These are phyloP conservation scores for Neogobius melanostomus DNA, from an alignment of 2,113 vertebrate species.

Conservation along the genomic window DNA sequence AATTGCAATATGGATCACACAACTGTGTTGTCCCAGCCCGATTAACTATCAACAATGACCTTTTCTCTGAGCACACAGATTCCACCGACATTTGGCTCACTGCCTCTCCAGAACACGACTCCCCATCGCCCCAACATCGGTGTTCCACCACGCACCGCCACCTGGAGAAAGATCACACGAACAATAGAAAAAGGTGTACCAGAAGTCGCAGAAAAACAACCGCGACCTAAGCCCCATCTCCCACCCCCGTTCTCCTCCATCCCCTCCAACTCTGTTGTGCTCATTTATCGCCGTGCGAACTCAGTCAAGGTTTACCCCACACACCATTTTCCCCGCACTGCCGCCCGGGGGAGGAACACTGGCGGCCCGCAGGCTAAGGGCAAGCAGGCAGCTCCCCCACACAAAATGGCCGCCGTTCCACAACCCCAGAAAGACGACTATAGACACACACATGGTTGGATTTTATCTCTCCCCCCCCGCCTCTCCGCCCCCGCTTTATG, in stretches of 20 bases:
- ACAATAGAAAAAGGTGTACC: not conserved
- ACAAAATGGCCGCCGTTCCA: slow-evolving; percentile 65
- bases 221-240: slow-evolving; percentile 13
- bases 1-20: not conserved
- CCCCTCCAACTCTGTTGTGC: slow-evolving; percentile 73
- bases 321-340: slow-evolving; percentile 86
- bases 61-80: not conserved
- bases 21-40: too few species aligned
- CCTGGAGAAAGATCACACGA: not conserved
- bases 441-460: slow-evolving; percentile 40
- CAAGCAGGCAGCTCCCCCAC: slow-evolving; percentile 70
- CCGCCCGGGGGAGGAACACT: slow-evolving; percentile 90
- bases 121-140: not conserved
- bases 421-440: slow-evolving; percentile 58
- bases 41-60: too few species aligned
- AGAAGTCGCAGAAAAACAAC: slow-evolving; percentile 33
- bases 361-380: slow-evolving; percentile 90
- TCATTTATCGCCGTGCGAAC: slow-evolving; percentile 83
- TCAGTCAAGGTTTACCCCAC: slow-evolving; percentile 96
- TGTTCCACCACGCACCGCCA: not conserved
- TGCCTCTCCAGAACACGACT: not conserved
- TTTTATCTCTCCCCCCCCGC: slow-evolving; percentile 26
- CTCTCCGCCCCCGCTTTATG: slow-evolving; percentile 47
- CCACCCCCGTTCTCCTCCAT: slow-evolving; percentile 25
- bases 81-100: not conserved